Evolutionary conservation across 2,797 vertebrate species (phyloP).

Genomic region (Tadarida brasiliensis): DNA sequence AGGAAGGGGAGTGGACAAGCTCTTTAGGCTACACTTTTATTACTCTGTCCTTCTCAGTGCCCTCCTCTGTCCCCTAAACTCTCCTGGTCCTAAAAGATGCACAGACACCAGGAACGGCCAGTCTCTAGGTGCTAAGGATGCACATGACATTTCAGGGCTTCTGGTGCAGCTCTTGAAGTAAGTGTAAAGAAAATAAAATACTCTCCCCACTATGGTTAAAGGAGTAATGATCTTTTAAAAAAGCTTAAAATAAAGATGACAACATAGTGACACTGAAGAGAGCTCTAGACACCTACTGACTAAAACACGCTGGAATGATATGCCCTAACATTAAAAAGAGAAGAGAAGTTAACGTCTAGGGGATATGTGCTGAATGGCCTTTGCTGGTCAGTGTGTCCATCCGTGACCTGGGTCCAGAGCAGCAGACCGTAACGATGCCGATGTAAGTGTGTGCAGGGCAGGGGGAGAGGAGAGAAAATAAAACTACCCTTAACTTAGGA

Average conservation of each 20-base stretch:
- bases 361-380: neutral
- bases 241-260: constrained; percentile 10
- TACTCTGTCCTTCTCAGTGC: fast-evolving
- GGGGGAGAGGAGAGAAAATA: fast-evolving
- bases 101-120: fast-evolving
- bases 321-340: neutral
- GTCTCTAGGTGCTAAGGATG: neutral
- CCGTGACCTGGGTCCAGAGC: neutral
- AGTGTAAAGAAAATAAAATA: neutral
- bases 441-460: fast-evolving
- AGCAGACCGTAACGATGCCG: neutral
- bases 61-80: neutral
- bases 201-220: neutral
- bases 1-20: neutral
- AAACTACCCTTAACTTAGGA: neutral
- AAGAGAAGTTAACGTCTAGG: neutral
- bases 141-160: neutral
- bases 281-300: constrained; percentile 53
- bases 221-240: neutral
- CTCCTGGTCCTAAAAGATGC: neutral
- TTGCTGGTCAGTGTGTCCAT: too few relatives aligned
- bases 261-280: constrained; percentile 53
- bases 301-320: neutral
- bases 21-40: neutral
- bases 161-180: neutral